Evolutionary conservation across 2,113 vertebrate species (phyloP).

Genomic region (Sapayoa aenigma): DNA sequence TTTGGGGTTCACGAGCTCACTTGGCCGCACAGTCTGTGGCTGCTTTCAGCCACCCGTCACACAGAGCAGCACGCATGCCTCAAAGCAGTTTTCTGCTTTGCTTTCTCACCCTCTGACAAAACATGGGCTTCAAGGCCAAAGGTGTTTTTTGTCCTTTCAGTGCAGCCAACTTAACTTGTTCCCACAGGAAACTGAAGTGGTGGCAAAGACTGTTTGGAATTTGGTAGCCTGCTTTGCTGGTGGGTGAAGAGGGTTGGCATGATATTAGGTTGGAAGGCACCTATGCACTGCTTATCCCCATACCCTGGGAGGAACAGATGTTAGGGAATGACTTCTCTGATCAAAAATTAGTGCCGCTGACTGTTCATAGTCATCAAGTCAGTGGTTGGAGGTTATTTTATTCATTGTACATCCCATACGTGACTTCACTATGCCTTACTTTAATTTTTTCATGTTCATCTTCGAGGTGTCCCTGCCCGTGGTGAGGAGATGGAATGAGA

Average conservation of each 20-base stretch:
- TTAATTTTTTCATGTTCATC: too few species aligned
- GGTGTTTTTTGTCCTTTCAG: too few species aligned
- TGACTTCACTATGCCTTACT: neutral
- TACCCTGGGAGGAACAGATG: neutral
- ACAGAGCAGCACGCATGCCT: too few species aligned
- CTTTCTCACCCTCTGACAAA: too few species aligned
- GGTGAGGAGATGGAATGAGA: neutral
- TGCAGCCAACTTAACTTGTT: too few species aligned
- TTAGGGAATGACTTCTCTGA: neutral
- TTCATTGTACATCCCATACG: neutral
- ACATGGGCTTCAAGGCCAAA: too few species aligned
- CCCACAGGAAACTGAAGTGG: too few species aligned
- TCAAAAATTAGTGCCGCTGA: neutral
- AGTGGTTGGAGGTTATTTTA: neutral
- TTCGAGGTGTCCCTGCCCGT: neutral
- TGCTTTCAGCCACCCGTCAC: too few species aligned
- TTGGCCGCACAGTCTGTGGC: too few species aligned
- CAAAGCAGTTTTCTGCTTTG: too few species aligned
- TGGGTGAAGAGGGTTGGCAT: neutral
- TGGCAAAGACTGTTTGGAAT: neutral
- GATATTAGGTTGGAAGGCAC: neutral
- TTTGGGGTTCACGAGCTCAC: too few species aligned
- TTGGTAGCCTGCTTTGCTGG: neutral
- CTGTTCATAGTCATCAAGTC: neutral
- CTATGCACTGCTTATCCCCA: fast-evolving